Base-by-base conservation (phyloP, 2,888 invertebrate species). In the Napeogenes sylphis region DNA sequence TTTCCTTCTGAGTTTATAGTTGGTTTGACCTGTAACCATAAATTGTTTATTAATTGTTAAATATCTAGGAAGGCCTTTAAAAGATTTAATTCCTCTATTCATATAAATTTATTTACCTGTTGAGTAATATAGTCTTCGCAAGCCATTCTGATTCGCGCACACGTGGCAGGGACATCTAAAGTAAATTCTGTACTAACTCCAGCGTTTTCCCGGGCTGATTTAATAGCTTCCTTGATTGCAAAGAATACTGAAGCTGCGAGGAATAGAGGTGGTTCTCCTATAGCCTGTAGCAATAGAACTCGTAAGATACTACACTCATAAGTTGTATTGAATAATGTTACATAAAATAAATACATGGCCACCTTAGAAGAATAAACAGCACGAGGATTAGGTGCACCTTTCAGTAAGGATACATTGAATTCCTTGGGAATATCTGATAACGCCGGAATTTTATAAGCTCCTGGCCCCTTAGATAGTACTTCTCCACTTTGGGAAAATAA, bases 201-300 rank as follows among this genome's bases (percentile, higher is more conserved):
- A 64, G 93, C 92, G 64, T 97, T 95, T 54, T 81, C 69, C 10
- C 98, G 91, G 1, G 96, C 96, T 0, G 95, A 93, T 75, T 92
- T 92, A 59, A 98, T 94, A 0, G 98, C 98, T 76, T 95, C 94
- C 78, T 95, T 95, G 65, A 98, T 96, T 0, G 98, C 98, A 77
- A 97, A 98, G 80, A 95, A 96, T 1, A 94, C 93, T 0, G 97
- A 94, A 6, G 95, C 92, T 0, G 98, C 96, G 54, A 98, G 91
- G 79, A 98, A 97, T 3, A 99, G 84, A 0, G 99, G 98, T 0
- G 99, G 99, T 82, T 99, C 99, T 0, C 99, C 99, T 14, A 98
- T 94, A 66, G 97, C 98, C 97, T 97, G 42, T 6, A 35, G 35
- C 73, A 45, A 90, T 89, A 65, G 21, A 47, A 42, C 14, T 57